phyloP scores from a whole-genome alignment of 2,113 vertebrate genomes.

The Otis tarda region DNA sequence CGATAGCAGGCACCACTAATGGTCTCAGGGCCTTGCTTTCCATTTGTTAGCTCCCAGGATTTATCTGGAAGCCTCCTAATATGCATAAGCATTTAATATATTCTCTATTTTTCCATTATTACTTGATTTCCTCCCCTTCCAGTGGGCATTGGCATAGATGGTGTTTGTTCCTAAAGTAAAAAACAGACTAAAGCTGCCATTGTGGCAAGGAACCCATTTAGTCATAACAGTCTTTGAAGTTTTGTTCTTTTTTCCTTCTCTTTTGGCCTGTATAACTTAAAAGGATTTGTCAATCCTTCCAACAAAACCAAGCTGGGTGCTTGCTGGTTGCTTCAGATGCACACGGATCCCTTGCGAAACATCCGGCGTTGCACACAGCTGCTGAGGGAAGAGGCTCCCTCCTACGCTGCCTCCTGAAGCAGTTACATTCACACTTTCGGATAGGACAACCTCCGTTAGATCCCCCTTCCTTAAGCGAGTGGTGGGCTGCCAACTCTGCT shows the following conservation, averaged over 20 bases:
- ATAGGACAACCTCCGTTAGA: neutral
- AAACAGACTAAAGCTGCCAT: neutral
- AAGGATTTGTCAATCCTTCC: neutral
- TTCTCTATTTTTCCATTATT: neutral
- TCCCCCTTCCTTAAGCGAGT: neutral
- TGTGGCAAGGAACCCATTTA: neutral
- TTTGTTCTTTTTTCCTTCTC: no score
- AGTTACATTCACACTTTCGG: neutral
- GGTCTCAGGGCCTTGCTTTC: neutral
- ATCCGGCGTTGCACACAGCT: fast-evolving
- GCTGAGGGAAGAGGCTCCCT: neutral
- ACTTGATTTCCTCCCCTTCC: neutral
- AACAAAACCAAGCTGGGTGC: neutral
- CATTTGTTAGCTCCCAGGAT: neutral
- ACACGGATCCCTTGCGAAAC: neutral
- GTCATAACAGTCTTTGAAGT: neutral
- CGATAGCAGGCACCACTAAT: neutral
- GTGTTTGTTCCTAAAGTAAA: neutral
- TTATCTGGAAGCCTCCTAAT: neutral
- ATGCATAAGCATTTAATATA: neutral
- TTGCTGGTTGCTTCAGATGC: neutral
- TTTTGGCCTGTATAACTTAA: neutral
- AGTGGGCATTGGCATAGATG: neutral
- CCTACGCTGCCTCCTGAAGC: fast-evolving
- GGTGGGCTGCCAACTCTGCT: neutral